phyloP scores from a whole-genome alignment of 2,113 vertebrate genomes.

The Trematomus loennbergii region DNA sequence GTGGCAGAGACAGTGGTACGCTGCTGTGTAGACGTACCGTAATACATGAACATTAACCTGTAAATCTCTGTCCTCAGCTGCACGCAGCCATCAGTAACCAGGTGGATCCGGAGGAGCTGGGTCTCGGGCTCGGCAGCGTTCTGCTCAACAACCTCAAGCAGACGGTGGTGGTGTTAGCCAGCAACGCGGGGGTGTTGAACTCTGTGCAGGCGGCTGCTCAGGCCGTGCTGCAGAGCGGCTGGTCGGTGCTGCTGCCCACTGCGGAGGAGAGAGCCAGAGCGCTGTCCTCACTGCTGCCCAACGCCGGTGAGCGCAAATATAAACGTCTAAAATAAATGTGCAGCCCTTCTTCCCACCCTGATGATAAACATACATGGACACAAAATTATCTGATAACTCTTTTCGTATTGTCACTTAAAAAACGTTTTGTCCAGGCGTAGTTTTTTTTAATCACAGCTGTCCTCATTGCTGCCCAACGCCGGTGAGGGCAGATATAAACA shows the following conservation, averaged over 20 bases:
- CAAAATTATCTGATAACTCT: no score
- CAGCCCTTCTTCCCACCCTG: no score
- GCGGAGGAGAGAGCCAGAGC: conserved; percentile 96
- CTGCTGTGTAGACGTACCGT: no score
- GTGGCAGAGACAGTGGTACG: no score
- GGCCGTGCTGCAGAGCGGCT: conserved; percentile 96
- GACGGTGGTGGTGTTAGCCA: conserved; percentile 93
- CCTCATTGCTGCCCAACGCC: no score
- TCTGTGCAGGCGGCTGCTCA: conserved; percentile 95
- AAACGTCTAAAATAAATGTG: no score
- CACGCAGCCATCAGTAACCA: conserved; percentile 98
- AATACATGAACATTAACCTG: no score
- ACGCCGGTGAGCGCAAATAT: conserved; percentile 85
- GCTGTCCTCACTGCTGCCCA: conserved; percentile 93
- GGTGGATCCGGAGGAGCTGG: conserved; percentile 94
- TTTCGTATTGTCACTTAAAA: no score
- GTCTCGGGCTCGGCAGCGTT: conserved; percentile 91
- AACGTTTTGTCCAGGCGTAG: no score
- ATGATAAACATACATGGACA: no score
- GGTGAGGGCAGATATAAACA: no score
- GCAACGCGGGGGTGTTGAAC: conserved; percentile 94
- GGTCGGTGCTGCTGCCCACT: conserved; percentile 96
- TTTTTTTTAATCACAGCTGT: no score
- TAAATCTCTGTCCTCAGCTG: conserved; percentile 81
- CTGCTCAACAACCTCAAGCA: conserved; percentile 97